phyloP scores from a whole-genome alignment of 2,113 vertebrate species.

The Morone chrysops region DNA sequence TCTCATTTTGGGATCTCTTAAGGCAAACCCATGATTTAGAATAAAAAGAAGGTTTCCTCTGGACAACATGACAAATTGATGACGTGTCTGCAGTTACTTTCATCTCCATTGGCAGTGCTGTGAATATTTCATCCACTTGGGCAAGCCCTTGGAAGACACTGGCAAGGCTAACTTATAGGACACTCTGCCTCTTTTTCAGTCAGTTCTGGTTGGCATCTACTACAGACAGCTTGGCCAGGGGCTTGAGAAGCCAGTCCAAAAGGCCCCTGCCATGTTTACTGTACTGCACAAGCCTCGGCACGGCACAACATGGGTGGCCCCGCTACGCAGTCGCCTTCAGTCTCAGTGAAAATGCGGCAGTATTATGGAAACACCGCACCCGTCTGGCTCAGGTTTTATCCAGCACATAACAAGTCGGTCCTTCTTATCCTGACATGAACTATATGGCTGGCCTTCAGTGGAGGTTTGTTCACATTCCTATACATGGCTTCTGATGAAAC shows the following conservation, averaged over 20 bases:
- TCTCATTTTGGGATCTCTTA: constrained; percentile 45
- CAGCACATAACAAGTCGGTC: constrained; percentile 58
- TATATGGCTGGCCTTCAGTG: constrained; percentile 28
- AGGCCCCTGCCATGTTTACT: constrained; percentile 79
- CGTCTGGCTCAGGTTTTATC: constrained; percentile 66
- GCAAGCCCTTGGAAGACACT: constrained; percentile 56
- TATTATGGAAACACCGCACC: constrained; percentile 77
- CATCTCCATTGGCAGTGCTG: constrained; percentile 51
- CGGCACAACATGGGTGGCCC: constrained; percentile 81
- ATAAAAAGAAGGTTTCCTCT: constrained; percentile 58
- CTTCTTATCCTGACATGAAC: constrained; percentile 48
- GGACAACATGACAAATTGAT: constrained; percentile 69
- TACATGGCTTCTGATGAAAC: constrained; percentile 2
- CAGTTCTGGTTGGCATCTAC: constrained; percentile 74
- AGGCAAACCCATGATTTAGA: constrained; percentile 45
- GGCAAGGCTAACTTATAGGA: constrained; percentile 67
- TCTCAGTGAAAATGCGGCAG: constrained; percentile 75
- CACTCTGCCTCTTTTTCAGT: constrained; percentile 67
- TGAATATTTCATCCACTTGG: constrained; percentile 64
- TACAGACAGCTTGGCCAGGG: constrained; percentile 78
- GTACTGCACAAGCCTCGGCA: constrained; percentile 71
- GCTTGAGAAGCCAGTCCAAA: constrained; percentile 74
- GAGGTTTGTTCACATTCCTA: constrained; percentile 25
- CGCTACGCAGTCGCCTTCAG: constrained; percentile 70
- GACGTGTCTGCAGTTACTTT: constrained; percentile 60